Conservation (phyloP, 1,140 invertebrate genomes). For the Drosophila tristis region DNA sequence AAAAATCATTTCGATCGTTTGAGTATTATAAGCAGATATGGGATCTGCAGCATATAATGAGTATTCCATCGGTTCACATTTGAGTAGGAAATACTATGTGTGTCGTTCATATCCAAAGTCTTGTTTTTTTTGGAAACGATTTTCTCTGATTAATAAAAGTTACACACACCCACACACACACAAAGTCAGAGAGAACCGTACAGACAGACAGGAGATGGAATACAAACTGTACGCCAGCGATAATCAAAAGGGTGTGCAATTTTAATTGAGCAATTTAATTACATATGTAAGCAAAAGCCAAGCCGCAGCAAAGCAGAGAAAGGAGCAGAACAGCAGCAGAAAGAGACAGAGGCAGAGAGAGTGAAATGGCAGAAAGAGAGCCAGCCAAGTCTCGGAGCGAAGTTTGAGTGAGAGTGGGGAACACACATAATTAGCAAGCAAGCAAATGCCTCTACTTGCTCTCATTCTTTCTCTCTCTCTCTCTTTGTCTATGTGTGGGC, state of each 20-base stretch:
- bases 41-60: too few species aligned
- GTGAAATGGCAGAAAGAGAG: background rate
- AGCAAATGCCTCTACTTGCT: conserved; percentile 24
- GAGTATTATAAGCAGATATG: too few species aligned
- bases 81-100: background rate
- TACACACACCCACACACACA: conserved; percentile 29
- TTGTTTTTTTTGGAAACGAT: conserved; percentile 54
- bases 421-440: conserved; percentile 63
- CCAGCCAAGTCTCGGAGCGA: background rate
- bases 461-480: background rate
- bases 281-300: conserved; percentile 80
- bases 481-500: background rate
- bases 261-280: conserved; percentile 84
- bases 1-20: too few species aligned
- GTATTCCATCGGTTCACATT: background rate
- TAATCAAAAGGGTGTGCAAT: conserved; percentile 84
- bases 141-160: conserved; percentile 75
- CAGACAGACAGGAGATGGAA: background rate
- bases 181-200: conserved; percentile 24
- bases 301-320: conserved; percentile 7
- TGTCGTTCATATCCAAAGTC: background rate
- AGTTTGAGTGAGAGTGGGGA: too few species aligned
- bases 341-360: background rate
- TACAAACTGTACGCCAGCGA: conserved; percentile 61
- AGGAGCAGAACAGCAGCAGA: background rate